Conservation (phyloP, 2,113 vertebrate genomes). For the Lasiurus cinereus region DNA sequence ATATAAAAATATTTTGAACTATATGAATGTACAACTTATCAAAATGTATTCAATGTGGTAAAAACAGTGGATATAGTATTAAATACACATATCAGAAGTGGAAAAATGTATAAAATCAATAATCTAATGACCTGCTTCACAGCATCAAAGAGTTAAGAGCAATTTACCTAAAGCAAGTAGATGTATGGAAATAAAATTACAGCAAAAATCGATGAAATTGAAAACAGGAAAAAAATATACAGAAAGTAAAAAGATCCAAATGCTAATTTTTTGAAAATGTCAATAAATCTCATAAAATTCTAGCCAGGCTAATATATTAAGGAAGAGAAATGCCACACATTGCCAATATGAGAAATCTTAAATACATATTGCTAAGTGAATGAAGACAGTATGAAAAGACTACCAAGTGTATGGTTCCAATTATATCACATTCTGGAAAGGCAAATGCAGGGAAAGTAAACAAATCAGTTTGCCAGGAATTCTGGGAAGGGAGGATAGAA, state of each 20-base stretch:
- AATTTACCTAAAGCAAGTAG: neutral
- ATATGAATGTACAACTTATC: neutral
- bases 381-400: neutral
- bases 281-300: neutral
- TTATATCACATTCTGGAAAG: neutral
- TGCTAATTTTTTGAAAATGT: neutral
- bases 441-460: neutral
- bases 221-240: neutral
- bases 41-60: neutral
- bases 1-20: neutral
- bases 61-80: neutral
- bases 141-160: neutral
- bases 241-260: neutral
- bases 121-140: neutral
- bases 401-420: neutral
- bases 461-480: too few species aligned
- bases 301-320: neutral
- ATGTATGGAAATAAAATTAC: neutral
- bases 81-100: too few species aligned
- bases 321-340: neutral
- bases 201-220: neutral
- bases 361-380: neutral
- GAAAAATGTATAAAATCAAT: neutral
- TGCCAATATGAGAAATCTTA: neutral
- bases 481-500: neutral